Percentiles rank a stretch among this genome's conserved stretches.
Evolutionary conservation across 2,113 vertebrate genomes (phyloP).

Genomic region (Lathamus discolor): DNA sequence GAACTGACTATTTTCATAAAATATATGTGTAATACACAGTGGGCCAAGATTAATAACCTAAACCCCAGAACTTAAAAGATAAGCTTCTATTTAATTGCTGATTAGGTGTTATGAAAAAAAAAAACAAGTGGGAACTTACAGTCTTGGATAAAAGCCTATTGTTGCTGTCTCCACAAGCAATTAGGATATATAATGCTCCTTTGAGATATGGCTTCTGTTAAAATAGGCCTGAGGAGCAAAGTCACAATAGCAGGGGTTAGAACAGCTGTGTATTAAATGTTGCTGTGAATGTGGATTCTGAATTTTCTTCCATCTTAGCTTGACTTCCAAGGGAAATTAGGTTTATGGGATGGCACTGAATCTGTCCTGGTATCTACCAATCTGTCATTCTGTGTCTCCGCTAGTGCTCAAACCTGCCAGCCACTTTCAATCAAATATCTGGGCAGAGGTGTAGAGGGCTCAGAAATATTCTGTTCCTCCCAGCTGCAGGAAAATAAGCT

Average conservation of each 20-base stretch:
- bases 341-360: neutral
- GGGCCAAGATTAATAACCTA: neutral
- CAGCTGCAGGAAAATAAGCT: neutral
- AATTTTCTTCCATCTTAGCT: neutral
- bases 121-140: neutral
- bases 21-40: neutral
- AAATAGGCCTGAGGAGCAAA: neutral
- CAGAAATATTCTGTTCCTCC: neutral
- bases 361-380: neutral
- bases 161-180: neutral
- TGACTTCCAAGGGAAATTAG: neutral
- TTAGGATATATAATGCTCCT: neutral
- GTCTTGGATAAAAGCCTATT: neutral
- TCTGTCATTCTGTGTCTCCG: neutral
- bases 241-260: neutral
- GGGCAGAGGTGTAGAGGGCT: neutral
- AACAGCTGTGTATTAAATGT: neutral
- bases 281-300: neutral
- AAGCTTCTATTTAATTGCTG: neutral
- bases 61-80: neutral
- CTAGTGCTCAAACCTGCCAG: neutral
- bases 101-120: neutral
- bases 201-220: neutral
- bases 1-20: neutral
- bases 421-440: neutral